A percentile compares a stretch with the other conserved stretches of the same genome.
Conservation (phyloP, 2,888 invertebrate species). For the Pharmacophagus antenor region DNA sequence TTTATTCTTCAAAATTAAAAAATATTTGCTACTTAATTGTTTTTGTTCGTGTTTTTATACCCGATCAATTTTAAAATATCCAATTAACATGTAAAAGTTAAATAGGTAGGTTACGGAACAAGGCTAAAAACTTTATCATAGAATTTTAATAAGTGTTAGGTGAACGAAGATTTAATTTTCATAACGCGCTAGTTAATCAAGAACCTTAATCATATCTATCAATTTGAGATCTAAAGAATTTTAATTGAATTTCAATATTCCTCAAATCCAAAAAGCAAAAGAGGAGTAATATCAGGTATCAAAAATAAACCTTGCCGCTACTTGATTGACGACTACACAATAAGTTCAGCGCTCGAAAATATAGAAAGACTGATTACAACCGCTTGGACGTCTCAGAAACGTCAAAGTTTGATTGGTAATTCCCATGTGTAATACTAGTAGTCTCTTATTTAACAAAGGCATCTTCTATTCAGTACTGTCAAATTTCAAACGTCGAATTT, state of each 20-base stretch:
- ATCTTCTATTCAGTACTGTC: slow-evolving; percentile 42
- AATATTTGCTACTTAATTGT: no score
- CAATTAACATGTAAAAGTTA: neutral
- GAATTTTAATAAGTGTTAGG: neutral
- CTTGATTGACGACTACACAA: slow-evolving; percentile 70
- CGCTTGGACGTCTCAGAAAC: slow-evolving; percentile 64
- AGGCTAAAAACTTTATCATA: neutral
- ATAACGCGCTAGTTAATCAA: slow-evolving; percentile 34
- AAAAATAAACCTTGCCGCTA: slow-evolving; percentile 43
- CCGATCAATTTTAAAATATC: neutral
- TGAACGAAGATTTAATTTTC: slow-evolving; percentile 24
- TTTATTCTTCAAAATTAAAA: no score
- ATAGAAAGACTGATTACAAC: slow-evolving; percentile 61
- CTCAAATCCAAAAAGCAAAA: slow-evolving; percentile 55
- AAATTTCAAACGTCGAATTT: slow-evolving; percentile 41
- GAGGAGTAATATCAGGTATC: slow-evolving; percentile 47
- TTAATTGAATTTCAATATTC: slow-evolving; percentile 65
- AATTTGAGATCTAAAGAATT: slow-evolving; percentile 50
- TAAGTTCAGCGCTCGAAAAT: slow-evolving; percentile 50
- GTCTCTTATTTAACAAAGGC: slow-evolving; percentile 52
- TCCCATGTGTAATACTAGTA: slow-evolving; percentile 80
- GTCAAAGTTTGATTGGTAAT: slow-evolving; percentile 77
- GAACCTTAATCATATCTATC: slow-evolving; percentile 29
- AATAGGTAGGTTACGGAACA: neutral
- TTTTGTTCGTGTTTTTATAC: no score